Evolutionary conservation across 2,113 vertebrate species (phyloP), one percentile per base, ranked within the genome.

Genomic region (Cranoglanis bouderius): DNA sequence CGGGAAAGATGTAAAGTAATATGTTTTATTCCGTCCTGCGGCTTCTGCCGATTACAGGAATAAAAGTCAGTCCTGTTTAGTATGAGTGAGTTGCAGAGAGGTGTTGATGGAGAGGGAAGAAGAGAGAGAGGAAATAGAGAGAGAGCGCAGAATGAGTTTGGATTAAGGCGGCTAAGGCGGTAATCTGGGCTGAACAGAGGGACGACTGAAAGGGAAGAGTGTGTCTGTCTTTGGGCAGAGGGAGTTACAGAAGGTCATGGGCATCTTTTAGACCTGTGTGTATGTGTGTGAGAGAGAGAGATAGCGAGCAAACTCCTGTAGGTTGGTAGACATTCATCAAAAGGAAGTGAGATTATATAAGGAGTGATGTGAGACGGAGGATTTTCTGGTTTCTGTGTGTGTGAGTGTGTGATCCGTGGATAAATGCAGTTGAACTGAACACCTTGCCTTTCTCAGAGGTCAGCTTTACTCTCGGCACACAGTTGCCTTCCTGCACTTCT

Each of bases 161-260:
- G 61, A 85, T 85, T 88, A 82, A 24, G 29, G 61, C n/a, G 53
- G 83, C 70, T 85, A 85, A 88, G 51, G 77, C 77, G 14, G 67
- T 85, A 86, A 90, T 90, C 84, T 85, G 81, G 55, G 32, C 32
- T 51, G 59, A 82, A 55, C 77, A 57, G 77, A 86, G 87, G 21
- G 32, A 24, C 21, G 78, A 46, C 29, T 14, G 49, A 29, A 88
- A 74, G 35, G 67, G 70, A 72, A 63, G 55, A 21, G 16, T 13
- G 85, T 87, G 18, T 87, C 40, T 46, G 35, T n/a, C 18, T 80
- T 6, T 82, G 74, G 4, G 51, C 35, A 51, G 74, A 35, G 5
- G 4, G 24, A 72, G 75, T 85, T 77, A 74, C 40, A 85, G 40
- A 16, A 80, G 75, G 85, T 86, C 85, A 86, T 10, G 32, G 85